Percentiles rank a stretch among this genome's conserved stretches.
Conservation (phyloP, 2,888 invertebrate genomes). For the Sylvicola fuscatus region DNA sequence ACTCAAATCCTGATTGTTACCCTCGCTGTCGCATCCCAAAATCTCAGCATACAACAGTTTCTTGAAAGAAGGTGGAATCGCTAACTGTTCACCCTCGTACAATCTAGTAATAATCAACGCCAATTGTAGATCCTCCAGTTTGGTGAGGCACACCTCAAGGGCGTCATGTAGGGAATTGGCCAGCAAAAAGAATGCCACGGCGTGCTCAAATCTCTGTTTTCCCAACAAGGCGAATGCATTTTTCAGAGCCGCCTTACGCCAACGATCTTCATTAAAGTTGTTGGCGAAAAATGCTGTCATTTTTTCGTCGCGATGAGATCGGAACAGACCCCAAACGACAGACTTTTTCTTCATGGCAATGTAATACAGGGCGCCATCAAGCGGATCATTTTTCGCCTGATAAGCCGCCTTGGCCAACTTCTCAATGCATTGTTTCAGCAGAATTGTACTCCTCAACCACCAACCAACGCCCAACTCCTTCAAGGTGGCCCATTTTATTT, state of each 20-base stretch:
- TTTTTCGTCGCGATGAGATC: conserved; percentile 66
- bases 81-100: conserved; percentile 61
- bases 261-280: conserved; percentile 80
- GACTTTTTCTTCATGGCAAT: conserved; percentile 97
- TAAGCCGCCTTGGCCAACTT: conserved; percentile 88
- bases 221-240: conserved; percentile 94
- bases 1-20: conserved; percentile 46
- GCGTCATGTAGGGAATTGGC: conserved; percentile 91
- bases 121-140: conserved; percentile 85
- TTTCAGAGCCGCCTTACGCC: conserved; percentile 94
- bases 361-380: conserved; percentile 95
- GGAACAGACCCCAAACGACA: conserved; percentile 86
- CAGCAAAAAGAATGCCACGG: conserved; percentile 93
- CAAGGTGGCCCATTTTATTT: conserved; percentile 75
- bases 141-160: conserved; percentile 63
- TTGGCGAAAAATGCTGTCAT: conserved; percentile 94
- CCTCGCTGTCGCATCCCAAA: conserved; percentile 45
- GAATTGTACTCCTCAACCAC: conserved; percentile 79
- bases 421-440: conserved; percentile 70
- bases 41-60: conserved; percentile 61
- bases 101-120: conserved; percentile 86
- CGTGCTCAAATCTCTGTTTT: conserved; percentile 91
- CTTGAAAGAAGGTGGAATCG: conserved; percentile 46
- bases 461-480: conserved; percentile 84
- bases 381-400: conserved; percentile 77